Percentiles rank a stretch among this genome's conserved stretches.
phyloP scores from a whole-genome alignment of 2,113 vertebrate species.

The Herpetotheres cachinnans region DNA sequence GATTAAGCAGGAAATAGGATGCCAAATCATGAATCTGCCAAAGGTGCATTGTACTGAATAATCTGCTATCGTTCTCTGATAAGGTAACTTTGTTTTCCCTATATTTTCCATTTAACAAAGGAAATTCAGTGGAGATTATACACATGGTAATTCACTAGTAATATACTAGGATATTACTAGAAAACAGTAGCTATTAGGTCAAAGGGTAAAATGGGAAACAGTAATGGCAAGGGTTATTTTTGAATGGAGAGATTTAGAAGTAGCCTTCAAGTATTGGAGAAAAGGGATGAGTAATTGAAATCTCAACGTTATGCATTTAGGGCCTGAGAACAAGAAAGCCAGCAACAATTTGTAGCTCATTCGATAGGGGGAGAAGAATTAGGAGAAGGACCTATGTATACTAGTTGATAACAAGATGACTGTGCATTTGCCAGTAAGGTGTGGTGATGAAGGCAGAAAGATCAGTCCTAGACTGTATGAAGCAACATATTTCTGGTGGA shows the following conservation, averaged over 20 bases:
- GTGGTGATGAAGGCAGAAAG: background rate
- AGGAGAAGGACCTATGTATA: rapidly evolving
- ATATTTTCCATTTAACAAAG: background rate
- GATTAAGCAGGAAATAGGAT: background rate
- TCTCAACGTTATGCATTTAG: background rate
- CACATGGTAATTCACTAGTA: background rate
- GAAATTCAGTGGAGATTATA: background rate
- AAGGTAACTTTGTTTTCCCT: background rate
- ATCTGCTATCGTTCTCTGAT: background rate
- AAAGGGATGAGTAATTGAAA: background rate
- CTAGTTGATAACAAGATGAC: background rate
- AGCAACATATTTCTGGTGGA: background rate
- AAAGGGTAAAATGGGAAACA: background rate
- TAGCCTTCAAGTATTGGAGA: background rate
- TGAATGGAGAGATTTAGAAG: background rate
- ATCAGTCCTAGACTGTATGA: background rate
- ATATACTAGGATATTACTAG: too few relatives aligned
- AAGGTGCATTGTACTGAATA: background rate
- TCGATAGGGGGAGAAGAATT: background rate
- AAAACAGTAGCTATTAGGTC: background rate
- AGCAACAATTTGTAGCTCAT: background rate
- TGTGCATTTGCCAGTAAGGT: background rate
- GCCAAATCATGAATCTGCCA: background rate
- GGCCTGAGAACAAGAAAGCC: background rate
- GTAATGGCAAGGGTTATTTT: background rate